Evolutionary conservation across 2,113 vertebrate genomes (phyloP).

Genomic region (Peromyscus californicus): DNA sequence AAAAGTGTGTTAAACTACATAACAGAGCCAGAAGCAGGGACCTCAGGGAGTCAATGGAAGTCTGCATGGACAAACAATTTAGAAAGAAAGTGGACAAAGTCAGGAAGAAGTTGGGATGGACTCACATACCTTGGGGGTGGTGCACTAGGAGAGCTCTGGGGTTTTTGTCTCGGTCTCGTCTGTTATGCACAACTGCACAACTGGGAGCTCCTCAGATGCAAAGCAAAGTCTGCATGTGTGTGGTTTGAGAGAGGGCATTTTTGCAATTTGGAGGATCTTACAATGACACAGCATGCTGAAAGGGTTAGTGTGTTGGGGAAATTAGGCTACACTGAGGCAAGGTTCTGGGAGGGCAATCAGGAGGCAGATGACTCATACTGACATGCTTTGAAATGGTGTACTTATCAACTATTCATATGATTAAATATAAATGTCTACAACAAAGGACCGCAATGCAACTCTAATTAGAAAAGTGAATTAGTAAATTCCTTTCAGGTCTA

Average conservation of each 20-base stretch:
- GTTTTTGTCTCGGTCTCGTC: neutral
- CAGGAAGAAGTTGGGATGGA: neutral
- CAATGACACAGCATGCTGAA: neutral
- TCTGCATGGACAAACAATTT: conserved; percentile 47
- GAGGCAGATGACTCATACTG: conserved; percentile 37
- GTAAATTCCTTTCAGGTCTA: conserved; percentile 75
- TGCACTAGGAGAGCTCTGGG: neutral
- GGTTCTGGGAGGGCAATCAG: neutral
- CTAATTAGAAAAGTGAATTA: conserved; percentile 79
- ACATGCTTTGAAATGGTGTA: conserved; percentile 53
- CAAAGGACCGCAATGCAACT: conserved; percentile 30
- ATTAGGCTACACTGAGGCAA: conserved; percentile 18
- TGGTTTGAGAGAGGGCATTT: neutral
- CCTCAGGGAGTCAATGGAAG: neutral
- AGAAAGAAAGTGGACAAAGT: neutral
- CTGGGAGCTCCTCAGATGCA: neutral
- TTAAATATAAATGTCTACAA: conserved; percentile 73
- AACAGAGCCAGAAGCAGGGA: conserved; percentile 55
- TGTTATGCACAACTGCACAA: neutral
- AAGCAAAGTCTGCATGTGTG: neutral
- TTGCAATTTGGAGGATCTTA: neutral
- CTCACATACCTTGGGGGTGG: neutral
- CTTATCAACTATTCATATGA: conserved; percentile 75
- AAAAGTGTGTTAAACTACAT: conserved; percentile 71
- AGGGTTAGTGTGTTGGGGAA: conserved; percentile 16